Conservation (phyloP, 2,797 vertebrate genomes). For the Monodelphis domestica region DNA sequence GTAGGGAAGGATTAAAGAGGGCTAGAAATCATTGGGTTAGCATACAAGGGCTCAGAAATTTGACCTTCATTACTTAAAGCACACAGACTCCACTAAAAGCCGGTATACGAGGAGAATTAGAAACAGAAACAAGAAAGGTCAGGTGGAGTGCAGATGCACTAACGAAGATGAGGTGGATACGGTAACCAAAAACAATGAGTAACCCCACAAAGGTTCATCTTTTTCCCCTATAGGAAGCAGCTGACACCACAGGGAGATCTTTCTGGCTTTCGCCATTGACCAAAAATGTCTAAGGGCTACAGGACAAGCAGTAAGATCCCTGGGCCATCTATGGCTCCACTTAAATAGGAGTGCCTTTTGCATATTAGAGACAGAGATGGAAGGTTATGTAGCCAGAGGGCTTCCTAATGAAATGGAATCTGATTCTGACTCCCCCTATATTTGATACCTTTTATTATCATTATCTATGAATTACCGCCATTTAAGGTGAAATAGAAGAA, state of each 20-base stretch:
- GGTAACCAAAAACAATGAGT: constrained; percentile 42
- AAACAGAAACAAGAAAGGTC: constrained; percentile 86
- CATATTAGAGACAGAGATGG: not conserved
- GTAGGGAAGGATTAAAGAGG: constrained; percentile 85
- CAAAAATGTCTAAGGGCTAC: constrained; percentile 30
- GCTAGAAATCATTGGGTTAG: constrained; percentile 86
- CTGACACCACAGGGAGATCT: constrained; percentile 31
- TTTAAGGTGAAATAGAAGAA: constrained; percentile 71
- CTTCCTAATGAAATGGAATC: constrained; percentile 64
- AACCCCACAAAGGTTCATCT: constrained; percentile 58
- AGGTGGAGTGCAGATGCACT: constrained; percentile 83
- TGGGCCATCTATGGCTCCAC: not conserved
- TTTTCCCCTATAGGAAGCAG: constrained; percentile 8
- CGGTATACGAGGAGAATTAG: constrained; percentile 85
- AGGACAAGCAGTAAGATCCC: constrained; percentile 14
- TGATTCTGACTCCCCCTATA: constrained; percentile 1
- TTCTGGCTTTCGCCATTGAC: constrained; percentile 45
- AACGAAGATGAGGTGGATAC: constrained; percentile 77
- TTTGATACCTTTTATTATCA: constrained; percentile 65
- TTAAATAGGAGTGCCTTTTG: not conserved
- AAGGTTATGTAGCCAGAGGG: constrained; percentile 10
- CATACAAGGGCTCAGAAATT: constrained; percentile 84
- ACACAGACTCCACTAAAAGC: constrained; percentile 85
- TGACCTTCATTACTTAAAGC: constrained; percentile 86
- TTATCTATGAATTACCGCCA: constrained; percentile 52